These are phyloP conservation scores for Raja brachyura DNA, from an alignment of 2,113 vertebrate genomes.

Conservation along the genomic window DNA sequence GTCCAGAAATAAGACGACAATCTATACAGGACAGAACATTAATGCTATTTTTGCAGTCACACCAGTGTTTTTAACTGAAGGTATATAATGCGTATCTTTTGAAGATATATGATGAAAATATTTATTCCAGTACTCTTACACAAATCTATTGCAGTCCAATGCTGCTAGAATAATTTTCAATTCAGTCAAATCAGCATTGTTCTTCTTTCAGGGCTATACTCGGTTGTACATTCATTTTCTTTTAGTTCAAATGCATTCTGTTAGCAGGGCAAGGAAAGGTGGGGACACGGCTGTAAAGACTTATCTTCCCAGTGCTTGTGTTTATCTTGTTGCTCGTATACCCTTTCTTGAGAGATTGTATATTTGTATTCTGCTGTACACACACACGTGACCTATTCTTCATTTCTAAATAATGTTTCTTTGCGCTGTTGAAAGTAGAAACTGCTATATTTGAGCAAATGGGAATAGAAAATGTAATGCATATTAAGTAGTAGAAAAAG, in stretches of 20 bases:
- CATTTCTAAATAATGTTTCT: neutral
- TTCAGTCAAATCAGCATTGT: neutral
- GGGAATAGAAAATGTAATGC: neutral
- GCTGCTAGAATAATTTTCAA: neutral
- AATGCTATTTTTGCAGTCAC: neutral
- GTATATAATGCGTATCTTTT: neutral
- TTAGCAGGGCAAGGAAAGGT: too few species aligned
- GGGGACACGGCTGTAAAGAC: too few species aligned
- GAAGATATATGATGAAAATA: neutral
- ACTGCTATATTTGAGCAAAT: neutral
- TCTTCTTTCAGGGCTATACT: neutral
- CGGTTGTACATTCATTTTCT: neutral
- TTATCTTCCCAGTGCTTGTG: neutral
- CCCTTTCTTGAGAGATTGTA: neutral
- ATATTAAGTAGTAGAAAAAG: neutral
- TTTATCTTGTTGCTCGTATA: neutral
- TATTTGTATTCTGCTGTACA: neutral
- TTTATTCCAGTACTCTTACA: neutral
- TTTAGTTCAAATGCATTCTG: too few species aligned
- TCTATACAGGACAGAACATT: neutral
- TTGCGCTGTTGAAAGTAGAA: neutral
- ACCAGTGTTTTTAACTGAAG: neutral
- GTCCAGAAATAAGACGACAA: neutral
- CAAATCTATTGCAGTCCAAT: neutral
- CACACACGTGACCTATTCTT: neutral